A percentile compares a stretch with the other conserved stretches of the same genome.
Evolutionary conservation across 2,113 vertebrate species (phyloP).

Genomic region (Bostrychus sinensis): DNA sequence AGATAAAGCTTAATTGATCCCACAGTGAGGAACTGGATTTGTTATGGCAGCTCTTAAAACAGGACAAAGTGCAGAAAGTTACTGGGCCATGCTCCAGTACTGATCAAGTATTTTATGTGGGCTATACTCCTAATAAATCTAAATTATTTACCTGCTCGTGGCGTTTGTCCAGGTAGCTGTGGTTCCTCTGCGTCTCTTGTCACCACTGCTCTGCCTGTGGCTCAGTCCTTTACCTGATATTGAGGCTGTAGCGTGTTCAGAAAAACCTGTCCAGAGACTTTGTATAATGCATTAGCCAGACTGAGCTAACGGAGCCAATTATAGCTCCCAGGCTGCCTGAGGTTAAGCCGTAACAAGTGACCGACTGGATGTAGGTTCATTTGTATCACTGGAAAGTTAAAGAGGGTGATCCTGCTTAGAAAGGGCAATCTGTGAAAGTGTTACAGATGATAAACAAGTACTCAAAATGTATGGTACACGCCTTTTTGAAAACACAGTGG

Average conservation of each 20-base stretch:
- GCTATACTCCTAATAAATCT: too few species aligned
- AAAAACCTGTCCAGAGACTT: constrained; percentile 40
- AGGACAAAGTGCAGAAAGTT: too few species aligned
- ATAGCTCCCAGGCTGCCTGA: constrained; percentile 38
- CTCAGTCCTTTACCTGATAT: neutral
- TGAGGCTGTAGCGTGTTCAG: constrained; percentile 4
- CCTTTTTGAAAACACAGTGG: too few species aligned
- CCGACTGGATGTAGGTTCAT: constrained; percentile 7
- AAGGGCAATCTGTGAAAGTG: neutral
- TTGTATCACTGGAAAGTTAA: neutral
- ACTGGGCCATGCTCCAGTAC: too few species aligned
- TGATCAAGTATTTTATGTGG: too few species aligned
- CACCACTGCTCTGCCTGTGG: neutral
- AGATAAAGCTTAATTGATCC: too few species aligned
- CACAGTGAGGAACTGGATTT: too few species aligned
- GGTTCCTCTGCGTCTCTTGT: neutral
- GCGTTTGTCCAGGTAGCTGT: neutral
- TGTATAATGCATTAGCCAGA: constrained; percentile 48
- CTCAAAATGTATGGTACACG: too few species aligned
- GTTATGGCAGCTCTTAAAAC: too few species aligned
- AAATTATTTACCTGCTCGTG: neutral
- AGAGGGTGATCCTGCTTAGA: neutral
- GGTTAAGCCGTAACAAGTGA: neutral
- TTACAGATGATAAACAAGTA: neutral
- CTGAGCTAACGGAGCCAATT: constrained; percentile 41